Evolutionary conservation across 2,888 invertebrate species (phyloP).

Genomic region (Watsonalla cultraria): DNA sequence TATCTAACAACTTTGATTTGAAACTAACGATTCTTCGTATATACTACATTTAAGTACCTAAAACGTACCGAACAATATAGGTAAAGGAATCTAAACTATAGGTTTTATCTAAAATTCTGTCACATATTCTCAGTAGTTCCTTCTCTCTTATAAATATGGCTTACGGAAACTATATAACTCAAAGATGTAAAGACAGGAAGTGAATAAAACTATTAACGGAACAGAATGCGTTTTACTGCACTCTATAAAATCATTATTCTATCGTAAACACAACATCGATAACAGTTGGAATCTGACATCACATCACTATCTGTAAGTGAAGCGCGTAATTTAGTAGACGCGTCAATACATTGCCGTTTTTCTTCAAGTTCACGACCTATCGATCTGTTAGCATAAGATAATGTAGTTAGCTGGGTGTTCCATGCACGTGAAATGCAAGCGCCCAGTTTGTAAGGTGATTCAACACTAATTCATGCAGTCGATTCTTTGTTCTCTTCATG

Average conservation of each 20-base stretch:
- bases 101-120: no score
- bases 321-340: background rate
- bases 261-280: background rate
- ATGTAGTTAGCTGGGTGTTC: background rate
- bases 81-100: no score
- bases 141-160: no score
- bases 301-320: background rate
- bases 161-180: background rate
- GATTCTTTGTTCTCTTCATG: constrained; percentile 24
- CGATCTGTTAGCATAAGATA: background rate
- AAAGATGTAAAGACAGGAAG: background rate
- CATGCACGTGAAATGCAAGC: constrained; percentile 2
- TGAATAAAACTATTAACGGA: background rate
- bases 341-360: background rate
- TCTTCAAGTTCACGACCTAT: background rate
- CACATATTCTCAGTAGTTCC: no score
- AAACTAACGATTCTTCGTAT: no score
- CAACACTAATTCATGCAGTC: constrained; percentile 26
- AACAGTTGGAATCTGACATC: background rate
- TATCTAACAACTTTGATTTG: no score
- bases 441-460: constrained; percentile 22
- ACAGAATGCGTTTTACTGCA: background rate
- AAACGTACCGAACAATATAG: no score
- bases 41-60: no score
- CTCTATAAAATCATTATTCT: background rate